Evolutionary conservation across 2,888 invertebrate species (phyloP).

Genomic region (Petrolisthes manimaculis): DNA sequence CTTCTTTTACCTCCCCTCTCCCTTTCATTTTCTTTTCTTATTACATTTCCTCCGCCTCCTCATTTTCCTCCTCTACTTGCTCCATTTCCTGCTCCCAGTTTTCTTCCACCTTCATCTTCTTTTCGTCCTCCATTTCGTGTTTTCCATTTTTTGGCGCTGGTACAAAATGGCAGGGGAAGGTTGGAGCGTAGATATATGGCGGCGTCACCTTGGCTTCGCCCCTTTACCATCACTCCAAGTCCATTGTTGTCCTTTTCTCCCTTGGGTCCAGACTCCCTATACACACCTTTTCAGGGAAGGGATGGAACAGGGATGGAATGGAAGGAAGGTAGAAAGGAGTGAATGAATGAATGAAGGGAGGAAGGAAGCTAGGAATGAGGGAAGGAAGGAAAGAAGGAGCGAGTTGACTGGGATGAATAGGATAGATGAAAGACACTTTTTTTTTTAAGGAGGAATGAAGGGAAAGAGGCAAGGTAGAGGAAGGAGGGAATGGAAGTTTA

Average conservation of each 20-base stretch:
- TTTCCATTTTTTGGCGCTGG: neutral
- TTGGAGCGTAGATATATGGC: too few species aligned
- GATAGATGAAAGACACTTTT: too few species aligned
- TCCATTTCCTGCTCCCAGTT: neutral
- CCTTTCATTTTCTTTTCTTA: constrained; percentile 13
- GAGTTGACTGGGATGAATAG: too few species aligned
- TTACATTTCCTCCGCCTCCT: neutral
- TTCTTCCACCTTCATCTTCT: neutral
- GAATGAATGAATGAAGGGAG: too few species aligned
- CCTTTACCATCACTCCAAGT: neutral
- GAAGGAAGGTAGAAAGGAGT: too few species aligned
- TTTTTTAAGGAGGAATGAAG: too few species aligned
- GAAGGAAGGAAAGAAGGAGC: too few species aligned
- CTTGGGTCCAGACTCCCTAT: neutral
- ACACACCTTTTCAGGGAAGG: too few species aligned
- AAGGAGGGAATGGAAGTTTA: too few species aligned
- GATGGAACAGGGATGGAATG: too few species aligned
- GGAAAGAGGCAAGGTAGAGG: too few species aligned
- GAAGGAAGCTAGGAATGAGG: too few species aligned
- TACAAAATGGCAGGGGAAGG: neutral
- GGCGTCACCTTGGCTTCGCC: neutral
- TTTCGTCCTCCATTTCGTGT: neutral
- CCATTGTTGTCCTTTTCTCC: neutral
- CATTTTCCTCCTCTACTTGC: neutral
- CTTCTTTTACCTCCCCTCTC: constrained; percentile 12